Base-by-base conservation (phyloP, 2,113 vertebrate species). In the Rhinoptilus africanus region DNA sequence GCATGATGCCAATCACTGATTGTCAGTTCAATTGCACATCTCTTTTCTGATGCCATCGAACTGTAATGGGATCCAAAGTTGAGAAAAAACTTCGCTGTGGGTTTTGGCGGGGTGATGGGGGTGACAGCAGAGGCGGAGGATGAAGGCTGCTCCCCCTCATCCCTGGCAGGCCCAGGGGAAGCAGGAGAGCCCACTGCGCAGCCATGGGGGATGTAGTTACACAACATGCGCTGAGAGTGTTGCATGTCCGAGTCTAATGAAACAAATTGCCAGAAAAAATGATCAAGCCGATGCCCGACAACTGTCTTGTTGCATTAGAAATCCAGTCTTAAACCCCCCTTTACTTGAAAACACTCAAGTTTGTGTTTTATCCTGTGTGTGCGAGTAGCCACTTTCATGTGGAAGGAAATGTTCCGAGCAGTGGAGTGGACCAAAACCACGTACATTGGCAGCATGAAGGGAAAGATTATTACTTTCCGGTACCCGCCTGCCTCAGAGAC, bases 1-100 rank as follows among this genome's bases (percentile, higher is more conserved):
- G 91, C 69, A 88, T 19, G n/a, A 53, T 86, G 92, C 84, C 96
- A 95, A 26, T 85, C 82, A 41, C 87, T 84, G 94, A 92, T 73
- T 95, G 85, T 96, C 96, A 96, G 45, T 78, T 97, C 95, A 82
- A 79, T 35, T 92, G 85, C 68, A 94, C 62, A 80, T 93, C 82
- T 90, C 78, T 78, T 47, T 89, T 48, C 72, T 50, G 85, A 88
- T 89, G 91, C 93, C 96, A 94, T 96, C 92, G 23, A 66, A 54
- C 72, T 41, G 77, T 51, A 35, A 21, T 2, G 71, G 90, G 67
- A 85, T 64, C 69, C 53, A 63, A 95, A 88, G 77, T 72, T 62
- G 54, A 81, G 74, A 14, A 22, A 24, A 71, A 82, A 78, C 73
- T 95, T 82, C 51, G 69, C 84, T 0, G 13, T 18, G 62, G 50